Evolutionary conservation across 2,888 invertebrate species (phyloP), one percentile per base, ranked within the genome.

Genomic region (Drosophila kambysellisi): DNA sequence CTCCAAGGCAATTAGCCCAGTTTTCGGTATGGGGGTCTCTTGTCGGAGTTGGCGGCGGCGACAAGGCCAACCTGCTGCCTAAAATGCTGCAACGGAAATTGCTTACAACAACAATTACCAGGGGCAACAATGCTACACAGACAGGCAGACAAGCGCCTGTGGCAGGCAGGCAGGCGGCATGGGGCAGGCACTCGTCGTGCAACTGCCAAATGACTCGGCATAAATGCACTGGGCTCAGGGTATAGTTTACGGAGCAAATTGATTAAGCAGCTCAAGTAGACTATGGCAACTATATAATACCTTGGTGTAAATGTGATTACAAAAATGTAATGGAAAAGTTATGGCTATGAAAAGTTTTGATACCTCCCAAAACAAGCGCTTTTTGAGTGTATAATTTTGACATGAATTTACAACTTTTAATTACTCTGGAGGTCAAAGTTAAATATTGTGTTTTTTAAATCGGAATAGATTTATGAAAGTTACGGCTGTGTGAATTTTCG

Each of bases 1-100:
- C 86, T 76, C 78, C 65, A 61, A 85, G 76, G 81, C 87, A 90
- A 87, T 87, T 87, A 87, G 91, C 87, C 87, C 79, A 85, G 89
- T 90, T 85, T 83, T 65, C 50, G 74, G 43, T 35, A 11, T 48
- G 53, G 20, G 53, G 20, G 39, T 39, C 39, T 20, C 46, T 46
- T 4, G 20, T 12, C 12, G 46, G 20, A 7, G 46, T 15, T 3
- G 20, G 30, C 32, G 52, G 54, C 51, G 54, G 51, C 56, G 46
- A 51, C 62, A 57, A 64, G 35, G 53, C 12, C 53, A 53, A 17
- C 52, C 58, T 50, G 78, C 59, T 52, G 81, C 63, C 71, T 46
- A 71, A 79, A 79, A 82, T 74, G 82, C 74, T 43, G 85, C 79
- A 82, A 85, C 88, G 88, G 88, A 85, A 90, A 88, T 88, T 80